Conservation (phyloP, 2,113 vertebrate genomes). For the Jaculus jaculus region DNA sequence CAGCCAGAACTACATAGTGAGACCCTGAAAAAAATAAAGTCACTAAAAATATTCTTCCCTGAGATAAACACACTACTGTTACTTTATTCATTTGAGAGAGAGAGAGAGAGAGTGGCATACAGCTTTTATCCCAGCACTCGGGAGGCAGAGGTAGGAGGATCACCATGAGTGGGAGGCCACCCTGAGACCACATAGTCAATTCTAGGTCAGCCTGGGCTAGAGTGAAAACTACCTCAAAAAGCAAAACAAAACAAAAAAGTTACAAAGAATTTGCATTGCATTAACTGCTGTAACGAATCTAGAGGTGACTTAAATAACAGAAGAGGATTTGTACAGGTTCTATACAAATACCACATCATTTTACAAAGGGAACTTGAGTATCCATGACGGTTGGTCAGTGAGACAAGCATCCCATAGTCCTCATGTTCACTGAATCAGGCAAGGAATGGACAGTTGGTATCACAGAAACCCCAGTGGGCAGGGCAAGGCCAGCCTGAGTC, state of each 20-base stretch:
- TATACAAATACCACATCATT: not conserved
- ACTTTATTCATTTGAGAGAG: too few species aligned
- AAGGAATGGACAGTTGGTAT: not conserved
- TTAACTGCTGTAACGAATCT: not conserved
- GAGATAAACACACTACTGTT: not conserved
- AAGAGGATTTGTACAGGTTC: not conserved
- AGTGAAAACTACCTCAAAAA: too few species aligned
- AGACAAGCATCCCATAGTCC: not conserved
- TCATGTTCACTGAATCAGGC: not conserved
- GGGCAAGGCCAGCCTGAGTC: rapidly evolving
- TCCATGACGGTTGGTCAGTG: not conserved
- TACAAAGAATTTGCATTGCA: not conserved
- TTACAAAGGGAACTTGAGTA: not conserved
- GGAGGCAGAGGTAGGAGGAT: too few species aligned
- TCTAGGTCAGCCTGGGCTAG: too few species aligned
- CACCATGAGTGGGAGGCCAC: too few species aligned
- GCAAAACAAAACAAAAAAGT: too few species aligned
- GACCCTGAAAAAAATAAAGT: too few species aligned
- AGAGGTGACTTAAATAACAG: not conserved
- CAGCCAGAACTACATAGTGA: too few species aligned
- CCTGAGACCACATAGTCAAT: too few species aligned
- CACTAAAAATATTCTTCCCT: not conserved
- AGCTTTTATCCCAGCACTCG: too few species aligned
- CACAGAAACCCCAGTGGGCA: not conserved
- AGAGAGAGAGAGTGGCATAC: too few species aligned